Evolutionary conservation across 35 echinoderm and acorn worm genomes (phyloP).

Genomic region (Lytechinus variegatus): DNA sequence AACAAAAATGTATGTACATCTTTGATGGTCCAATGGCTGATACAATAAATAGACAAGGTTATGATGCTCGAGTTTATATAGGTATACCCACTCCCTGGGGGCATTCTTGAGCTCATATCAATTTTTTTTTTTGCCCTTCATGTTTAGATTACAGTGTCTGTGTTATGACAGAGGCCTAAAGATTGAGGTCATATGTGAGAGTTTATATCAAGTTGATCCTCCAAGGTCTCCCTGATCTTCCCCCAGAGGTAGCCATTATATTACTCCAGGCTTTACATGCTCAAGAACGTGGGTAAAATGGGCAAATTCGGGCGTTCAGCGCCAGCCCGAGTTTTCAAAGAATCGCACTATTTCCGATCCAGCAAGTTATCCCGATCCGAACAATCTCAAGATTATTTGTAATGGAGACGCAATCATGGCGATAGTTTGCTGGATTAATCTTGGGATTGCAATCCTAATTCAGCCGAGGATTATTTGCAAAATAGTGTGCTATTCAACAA

Average conservation of each 20-base stretch:
- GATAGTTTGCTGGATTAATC: too few relatives aligned
- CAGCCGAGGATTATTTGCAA: too few relatives aligned
- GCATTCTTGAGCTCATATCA: neutral
- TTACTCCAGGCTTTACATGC: neutral
- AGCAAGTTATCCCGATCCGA: too few relatives aligned
- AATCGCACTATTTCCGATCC: too few relatives aligned
- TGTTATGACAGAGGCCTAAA: neutral
- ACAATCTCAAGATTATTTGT: too few relatives aligned
- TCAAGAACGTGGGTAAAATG: neutral
- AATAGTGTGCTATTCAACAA: too few relatives aligned
- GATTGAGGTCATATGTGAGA: conserved; percentile 2
- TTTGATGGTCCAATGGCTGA: neutral
- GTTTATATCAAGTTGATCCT: conserved; percentile 12
- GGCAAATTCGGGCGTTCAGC: neutral
- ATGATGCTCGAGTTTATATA: neutral
- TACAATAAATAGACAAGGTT: neutral
- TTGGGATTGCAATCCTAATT: too few relatives aligned
- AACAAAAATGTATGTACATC: too few relatives aligned
- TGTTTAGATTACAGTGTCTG: neutral
- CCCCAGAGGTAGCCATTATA: neutral
- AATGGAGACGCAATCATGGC: too few relatives aligned
- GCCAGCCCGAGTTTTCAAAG: too few relatives aligned
- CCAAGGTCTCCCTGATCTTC: neutral
- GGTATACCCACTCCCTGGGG: neutral
- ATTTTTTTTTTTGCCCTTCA: neutral